A percentile compares a stretch with the other conserved stretches of the same genome.
phyloP scores from a whole-genome alignment of 2,797 vertebrate species.

The Lutjanus argentimaculatus region DNA sequence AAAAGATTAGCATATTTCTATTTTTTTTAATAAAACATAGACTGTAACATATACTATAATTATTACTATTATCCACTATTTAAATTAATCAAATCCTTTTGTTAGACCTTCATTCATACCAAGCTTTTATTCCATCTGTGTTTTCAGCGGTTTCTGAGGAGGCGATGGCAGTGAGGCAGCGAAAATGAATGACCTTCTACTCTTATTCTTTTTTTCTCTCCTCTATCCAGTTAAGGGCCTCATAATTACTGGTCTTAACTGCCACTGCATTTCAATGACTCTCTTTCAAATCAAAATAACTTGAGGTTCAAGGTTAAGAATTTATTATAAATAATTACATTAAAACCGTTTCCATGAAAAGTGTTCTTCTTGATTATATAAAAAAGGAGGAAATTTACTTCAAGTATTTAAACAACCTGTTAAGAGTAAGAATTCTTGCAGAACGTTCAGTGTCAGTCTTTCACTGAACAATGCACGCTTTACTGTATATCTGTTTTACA shows the following conservation, averaged over 20 bases:
- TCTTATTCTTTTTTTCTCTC: conserved; percentile 23
- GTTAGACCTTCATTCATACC: conserved; percentile 22
- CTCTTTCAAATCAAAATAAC: conserved; percentile 60
- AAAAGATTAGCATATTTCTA: background rate
- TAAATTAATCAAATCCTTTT: conserved; percentile 4
- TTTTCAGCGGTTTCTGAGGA: conserved; percentile 29
- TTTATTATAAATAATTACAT: conserved; percentile 62
- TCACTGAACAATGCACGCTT: background rate
- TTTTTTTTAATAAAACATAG: background rate
- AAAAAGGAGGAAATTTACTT: conserved; percentile 22
- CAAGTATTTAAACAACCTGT: background rate
- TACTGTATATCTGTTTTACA: conserved; percentile 2
- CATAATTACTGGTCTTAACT: conserved; percentile 60
- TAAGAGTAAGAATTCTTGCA: background rate
- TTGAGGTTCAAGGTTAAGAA: conserved; percentile 64
- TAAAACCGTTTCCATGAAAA: conserved; percentile 40
- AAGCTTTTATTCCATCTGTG: conserved; percentile 5
- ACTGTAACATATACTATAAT: background rate
- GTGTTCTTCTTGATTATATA: conserved; percentile 40
- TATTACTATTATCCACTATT: background rate
- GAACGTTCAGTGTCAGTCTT: background rate
- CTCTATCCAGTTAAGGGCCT: conserved; percentile 48
- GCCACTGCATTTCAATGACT: conserved; percentile 64
- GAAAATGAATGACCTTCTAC: conserved; percentile 56
- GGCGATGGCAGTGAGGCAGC: background rate